Base-by-base conservation (phyloP, 1,140 invertebrate species). In the Camponotus pennsylvanicus region DNA sequence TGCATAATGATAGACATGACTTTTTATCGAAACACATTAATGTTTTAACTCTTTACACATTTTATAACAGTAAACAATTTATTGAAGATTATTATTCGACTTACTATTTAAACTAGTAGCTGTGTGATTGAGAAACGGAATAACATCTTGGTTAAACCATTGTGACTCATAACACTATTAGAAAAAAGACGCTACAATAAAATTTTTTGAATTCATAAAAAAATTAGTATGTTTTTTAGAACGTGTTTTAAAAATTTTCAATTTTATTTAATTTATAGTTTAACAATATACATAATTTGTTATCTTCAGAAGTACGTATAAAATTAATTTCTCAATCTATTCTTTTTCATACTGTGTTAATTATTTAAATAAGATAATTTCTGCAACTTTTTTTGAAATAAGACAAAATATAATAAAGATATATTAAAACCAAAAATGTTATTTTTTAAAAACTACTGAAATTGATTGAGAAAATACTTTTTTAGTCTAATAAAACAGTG, bases 81-180 rank as follows among this genome's bases (percentile, higher is more conserved):
- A 64, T 49, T 42, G n/a, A 8, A 42, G 18, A 55, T 40, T 52
- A 52, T 52, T 66, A 52, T 52, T 18, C 15, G 15, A 52, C 49
- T 52, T 52, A 52, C 52, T 49, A 52, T 15, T n/a, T 45, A 67
- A n/a, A 67, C n/a, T 40, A 27, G 9, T 34, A 34, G 27, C 37
- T 52, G 27, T 15, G 45, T 40, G 55, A 45, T 71, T 61, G 61
- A 71, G 18, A 11, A 45, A 71, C 9, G 7, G 40, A 82, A 82
- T 37, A 61, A 73, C 13, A 83, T 49, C 15, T 40, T 13, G 55
- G 69, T 83, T 21, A 61, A 45, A 45, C 37, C 55, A 27, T 8
- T 21, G 49, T 59, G 18, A 37, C 55, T n/a, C 69, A 83, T 83
- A 73, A 82, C 11, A 18, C 27, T 75, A 61, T 37, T 82, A 75